These are phyloP conservation scores for Drosophila setosimentum DNA, from an alignment of 2,888 invertebrate genomes.

Conservation along the genomic window DNA sequence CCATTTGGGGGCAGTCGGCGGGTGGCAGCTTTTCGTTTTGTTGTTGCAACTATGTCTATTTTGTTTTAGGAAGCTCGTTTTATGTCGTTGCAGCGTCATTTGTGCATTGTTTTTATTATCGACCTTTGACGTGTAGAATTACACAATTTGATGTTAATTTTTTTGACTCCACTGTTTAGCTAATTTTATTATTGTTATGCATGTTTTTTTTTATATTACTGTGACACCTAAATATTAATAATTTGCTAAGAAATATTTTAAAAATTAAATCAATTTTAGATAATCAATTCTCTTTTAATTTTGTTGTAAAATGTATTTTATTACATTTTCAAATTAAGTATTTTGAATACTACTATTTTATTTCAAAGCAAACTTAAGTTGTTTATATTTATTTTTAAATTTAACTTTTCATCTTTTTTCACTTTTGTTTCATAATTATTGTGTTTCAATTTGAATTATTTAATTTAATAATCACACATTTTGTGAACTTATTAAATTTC, in stretches of 20 bases:
- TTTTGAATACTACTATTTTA: background rate
- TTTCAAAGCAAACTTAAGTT: background rate
- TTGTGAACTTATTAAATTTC: background rate
- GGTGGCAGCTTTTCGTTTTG: constrained; percentile 31
- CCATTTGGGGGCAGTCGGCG: constrained; percentile 53
- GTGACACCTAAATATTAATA: constrained; percentile 47
- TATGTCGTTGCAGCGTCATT: constrained; percentile 75
- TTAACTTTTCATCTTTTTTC: background rate
- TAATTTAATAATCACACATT: background rate
- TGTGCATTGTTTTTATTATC: constrained; percentile 74
- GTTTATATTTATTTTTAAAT: background rate
- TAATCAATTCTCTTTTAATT: background rate
- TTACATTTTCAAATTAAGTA: background rate
- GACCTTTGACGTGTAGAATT: constrained; percentile 38
- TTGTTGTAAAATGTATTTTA: background rate
- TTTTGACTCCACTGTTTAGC: constrained; percentile 1
- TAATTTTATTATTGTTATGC: constrained; percentile 20
- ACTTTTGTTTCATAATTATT: background rate
- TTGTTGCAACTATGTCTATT: constrained; percentile 38
- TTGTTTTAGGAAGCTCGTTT: constrained; percentile 57
- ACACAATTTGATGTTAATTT: constrained; percentile 25
- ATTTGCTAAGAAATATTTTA: constrained; percentile 26
- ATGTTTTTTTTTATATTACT: constrained; percentile 40
- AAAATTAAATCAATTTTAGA: background rate
- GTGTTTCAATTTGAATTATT: background rate